A percentile compares a stretch with the other conserved stretches of the same genome.
These are phyloP conservation scores for Lynx canadensis DNA, from an alignment of 2,113 vertebrate genomes.

Conservation along the genomic window DNA sequence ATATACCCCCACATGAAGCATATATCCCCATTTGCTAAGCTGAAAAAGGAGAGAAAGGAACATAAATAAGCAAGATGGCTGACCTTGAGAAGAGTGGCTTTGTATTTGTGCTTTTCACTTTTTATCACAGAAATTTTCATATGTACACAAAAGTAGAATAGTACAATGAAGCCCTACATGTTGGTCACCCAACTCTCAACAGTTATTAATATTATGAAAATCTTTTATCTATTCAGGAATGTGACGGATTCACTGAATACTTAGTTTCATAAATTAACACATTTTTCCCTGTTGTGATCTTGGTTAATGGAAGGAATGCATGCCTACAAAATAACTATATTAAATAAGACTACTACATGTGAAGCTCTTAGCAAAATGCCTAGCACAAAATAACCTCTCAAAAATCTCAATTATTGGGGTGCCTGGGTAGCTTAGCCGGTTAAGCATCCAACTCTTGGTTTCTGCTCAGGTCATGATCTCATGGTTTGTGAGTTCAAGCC, in stretches of 20 bases:
- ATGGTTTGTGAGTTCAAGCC: neutral
- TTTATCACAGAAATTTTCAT: neutral
- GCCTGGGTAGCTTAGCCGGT: neutral
- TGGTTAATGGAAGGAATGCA: constrained; percentile 5
- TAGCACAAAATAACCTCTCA: neutral
- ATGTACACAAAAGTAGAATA: neutral
- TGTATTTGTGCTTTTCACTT: neutral
- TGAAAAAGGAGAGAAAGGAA: neutral
- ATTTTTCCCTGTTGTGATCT: neutral
- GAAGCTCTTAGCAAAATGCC: neutral
- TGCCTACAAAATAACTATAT: neutral
- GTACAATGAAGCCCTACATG: neutral
- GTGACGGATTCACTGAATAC: neutral
- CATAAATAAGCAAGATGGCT: neutral
- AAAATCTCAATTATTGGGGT: neutral
- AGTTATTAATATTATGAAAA: neutral
- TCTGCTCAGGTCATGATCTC: neutral
- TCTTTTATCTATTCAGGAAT: neutral
- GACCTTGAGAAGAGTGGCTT: neutral
- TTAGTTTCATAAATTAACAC: neutral
- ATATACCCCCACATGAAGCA: neutral
- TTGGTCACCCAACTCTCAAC: neutral
- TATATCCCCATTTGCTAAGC: neutral
- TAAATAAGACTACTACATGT: neutral
- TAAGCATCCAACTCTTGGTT: neutral